phyloP scores from a whole-genome alignment of 2,797 vertebrate genomes.

The Dromococcyx pavoninus region DNA sequence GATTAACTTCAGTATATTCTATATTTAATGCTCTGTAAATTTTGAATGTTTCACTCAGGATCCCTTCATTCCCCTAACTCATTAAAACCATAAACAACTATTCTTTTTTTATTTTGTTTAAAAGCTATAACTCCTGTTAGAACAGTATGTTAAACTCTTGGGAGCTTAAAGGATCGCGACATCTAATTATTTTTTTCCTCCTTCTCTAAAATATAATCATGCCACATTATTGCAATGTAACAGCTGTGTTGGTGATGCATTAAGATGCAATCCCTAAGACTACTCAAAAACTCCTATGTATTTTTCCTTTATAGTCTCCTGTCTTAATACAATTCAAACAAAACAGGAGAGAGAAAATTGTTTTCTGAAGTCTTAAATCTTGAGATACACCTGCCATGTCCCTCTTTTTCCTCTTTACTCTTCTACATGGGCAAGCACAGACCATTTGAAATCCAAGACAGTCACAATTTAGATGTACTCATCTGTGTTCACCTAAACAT shows the following conservation, averaged over 20 bases:
- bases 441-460: background rate
- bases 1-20: background rate
- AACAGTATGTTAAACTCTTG: background rate
- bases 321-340: background rate
- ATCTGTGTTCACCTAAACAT: background rate
- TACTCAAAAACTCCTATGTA: background rate
- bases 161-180: background rate
- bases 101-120: background rate
- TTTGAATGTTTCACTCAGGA: background rate
- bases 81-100: background rate
- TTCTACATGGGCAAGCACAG: background rate
- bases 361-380: background rate
- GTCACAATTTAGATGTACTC: background rate
- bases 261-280: background rate
- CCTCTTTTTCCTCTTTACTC: background rate
- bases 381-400: background rate
- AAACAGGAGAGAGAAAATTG: background rate
- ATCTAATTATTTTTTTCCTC: background rate
- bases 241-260: constrained; percentile 13
- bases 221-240: background rate
- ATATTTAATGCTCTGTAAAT: background rate
- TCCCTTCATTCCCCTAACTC: background rate
- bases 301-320: background rate
- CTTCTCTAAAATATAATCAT: constrained; percentile 1
- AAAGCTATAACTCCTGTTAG: background rate